These are phyloP conservation scores for Drosophila monieri DNA, from an alignment of 2,888 invertebrate species.

Conservation along the genomic window DNA sequence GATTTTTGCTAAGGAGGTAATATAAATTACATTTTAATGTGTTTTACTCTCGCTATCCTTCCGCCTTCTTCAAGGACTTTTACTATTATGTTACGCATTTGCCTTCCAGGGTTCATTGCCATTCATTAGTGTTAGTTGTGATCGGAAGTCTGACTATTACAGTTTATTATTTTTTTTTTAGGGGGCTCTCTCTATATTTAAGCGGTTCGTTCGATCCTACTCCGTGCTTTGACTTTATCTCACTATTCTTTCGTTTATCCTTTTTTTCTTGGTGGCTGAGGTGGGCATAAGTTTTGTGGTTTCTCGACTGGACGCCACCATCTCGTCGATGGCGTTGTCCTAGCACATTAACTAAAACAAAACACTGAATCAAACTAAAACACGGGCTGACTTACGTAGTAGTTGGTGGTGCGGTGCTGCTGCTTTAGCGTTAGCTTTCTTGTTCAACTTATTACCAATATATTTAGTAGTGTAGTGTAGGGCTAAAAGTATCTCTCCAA, in stretches of 20 bases:
- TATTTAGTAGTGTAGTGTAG: conserved; percentile 34
- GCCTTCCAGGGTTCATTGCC: conserved; percentile 15
- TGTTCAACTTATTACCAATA: conserved; percentile 47
- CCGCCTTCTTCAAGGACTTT: conserved; percentile 38
- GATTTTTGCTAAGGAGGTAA: conserved; percentile 82
- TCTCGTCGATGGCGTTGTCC: conserved; percentile 26
- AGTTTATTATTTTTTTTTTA: conserved; percentile 4
- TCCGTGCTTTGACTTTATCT: conserved; percentile 25
- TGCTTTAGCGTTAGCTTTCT: conserved; percentile 29
- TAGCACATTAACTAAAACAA: conserved; percentile 78
- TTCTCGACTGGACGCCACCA: conserved; percentile 37
- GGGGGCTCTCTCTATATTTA: conserved; percentile 35
- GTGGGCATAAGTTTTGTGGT: conserved; percentile 71
- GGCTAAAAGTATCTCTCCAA: conserved; percentile 50
- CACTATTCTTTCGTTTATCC: conserved; percentile 23
- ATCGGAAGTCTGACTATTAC: conserved; percentile 68
- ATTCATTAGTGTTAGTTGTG: conserved; percentile 44
- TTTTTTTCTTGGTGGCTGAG: conserved; percentile 75
- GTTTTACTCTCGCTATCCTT: conserved; percentile 42
- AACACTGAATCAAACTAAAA: conserved; percentile 66
- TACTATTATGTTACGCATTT: conserved; percentile 26
- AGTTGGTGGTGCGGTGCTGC: conserved; percentile 66
- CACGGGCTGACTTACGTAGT: conserved; percentile 71
- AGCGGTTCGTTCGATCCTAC: conserved; percentile 29
- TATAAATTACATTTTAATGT: conserved; percentile 76